Base-by-base conservation (phyloP, 2,113 vertebrate genomes). In the Lucifuga dentata region DNA sequence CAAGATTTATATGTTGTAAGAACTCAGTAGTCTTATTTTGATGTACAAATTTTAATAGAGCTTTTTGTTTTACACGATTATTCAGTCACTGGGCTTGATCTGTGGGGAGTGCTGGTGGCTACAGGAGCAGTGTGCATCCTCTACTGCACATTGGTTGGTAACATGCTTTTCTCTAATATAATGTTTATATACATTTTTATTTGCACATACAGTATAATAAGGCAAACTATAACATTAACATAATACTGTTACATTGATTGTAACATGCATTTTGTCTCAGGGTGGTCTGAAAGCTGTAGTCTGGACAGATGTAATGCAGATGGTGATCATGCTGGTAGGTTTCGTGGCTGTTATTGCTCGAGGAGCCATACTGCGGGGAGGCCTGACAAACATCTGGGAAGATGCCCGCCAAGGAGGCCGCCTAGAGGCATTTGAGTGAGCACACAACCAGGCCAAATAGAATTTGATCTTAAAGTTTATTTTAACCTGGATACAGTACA, bases 271-370 rank as follows among this genome's bases (percentile, higher is more conserved):
- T 73, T 59, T 61, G 23, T 73, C 68, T 17, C 73, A 94, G 93
- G 93, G 93, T 5, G 93, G 93, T 0, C 81, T 94, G 60, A 94
- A 94, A 74, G 93, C 93, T 2, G 93, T 94, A 10, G 92, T 94
- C 71, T 94, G 93, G 93, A 94, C 93, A 43, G 93, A 94, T 39
- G 93, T 94, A 36, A 29, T 94, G 50, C 93, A 94, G 86, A 93
- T 94, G 93, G 82, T 89, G 24, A 83, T 93, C 73, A 94, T 94
- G 93, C 73, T 94, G 59, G 63, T 76, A 12, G 93, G 93, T 5
- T 94, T 94, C 68, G 65, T 93, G 73, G 92, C 92, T 1, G 92
- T 94, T 26, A 93, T 94, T 43, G 84, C 85, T 3, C 81, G 88
- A 46, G 93, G 92, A 46, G 88, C 88, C 0, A 77, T 92, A 4